These are phyloP conservation scores for Oxyruncus cristatus DNA, from an alignment of 2,113 vertebrate genomes.

Conservation along the genomic window DNA sequence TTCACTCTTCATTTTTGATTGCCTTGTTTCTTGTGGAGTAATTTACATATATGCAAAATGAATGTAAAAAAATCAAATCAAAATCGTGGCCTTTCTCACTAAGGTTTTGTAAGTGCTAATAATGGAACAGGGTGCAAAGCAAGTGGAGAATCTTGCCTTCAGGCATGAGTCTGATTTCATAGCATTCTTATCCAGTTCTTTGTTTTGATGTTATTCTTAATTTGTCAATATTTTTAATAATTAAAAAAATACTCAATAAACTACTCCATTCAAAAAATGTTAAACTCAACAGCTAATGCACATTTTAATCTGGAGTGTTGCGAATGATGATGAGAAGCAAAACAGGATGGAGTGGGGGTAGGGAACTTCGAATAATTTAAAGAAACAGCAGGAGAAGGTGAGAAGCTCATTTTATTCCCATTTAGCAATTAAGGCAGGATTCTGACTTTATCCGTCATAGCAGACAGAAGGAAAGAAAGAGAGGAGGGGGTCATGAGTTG, in stretches of 20 bases:
- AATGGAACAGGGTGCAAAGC: neutral
- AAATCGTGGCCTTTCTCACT: neutral
- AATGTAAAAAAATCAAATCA: neutral
- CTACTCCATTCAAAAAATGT: neutral
- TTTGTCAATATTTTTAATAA: neutral
- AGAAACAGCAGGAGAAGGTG: neutral
- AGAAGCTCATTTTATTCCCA: neutral
- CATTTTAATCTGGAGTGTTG: neutral
- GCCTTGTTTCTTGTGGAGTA: neutral
- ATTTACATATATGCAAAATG: constrained; percentile 28
- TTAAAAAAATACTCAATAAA: neutral
- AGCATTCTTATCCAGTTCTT: neutral
- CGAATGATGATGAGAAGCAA: neutral
- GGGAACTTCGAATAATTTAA: neutral
- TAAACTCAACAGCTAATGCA: neutral
- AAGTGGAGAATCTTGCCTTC: neutral
- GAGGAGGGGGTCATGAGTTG: neutral
- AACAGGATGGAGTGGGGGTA: neutral
- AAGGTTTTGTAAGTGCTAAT: neutral
- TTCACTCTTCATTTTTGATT: neutral
- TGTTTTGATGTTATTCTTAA: neutral
- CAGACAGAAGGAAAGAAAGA: neutral
- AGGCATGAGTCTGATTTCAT: neutral
- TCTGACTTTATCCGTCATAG: neutral
- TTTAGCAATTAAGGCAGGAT: neutral